Percentiles rank a stretch among this genome's conserved stretches.
Conservation (phyloP, 2,113 vertebrate genomes). For the Rousettus leschenaultii region DNA sequence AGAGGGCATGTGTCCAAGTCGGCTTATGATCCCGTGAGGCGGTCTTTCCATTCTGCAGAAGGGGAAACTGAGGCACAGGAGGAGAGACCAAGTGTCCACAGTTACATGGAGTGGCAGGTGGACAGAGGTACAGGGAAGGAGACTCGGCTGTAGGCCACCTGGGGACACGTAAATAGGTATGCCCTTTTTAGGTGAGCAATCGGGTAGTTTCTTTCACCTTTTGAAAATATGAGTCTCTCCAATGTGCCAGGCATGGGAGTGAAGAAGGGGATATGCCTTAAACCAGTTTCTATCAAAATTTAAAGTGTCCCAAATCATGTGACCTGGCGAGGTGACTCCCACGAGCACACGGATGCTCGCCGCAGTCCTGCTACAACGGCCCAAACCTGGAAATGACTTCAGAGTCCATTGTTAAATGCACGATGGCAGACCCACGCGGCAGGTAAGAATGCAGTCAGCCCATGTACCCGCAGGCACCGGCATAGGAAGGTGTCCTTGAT, state of each 20-base stretch:
- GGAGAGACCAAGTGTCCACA: neutral
- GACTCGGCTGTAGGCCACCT: neutral
- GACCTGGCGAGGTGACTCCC: neutral
- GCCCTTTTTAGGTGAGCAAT: neutral
- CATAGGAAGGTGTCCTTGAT: neutral
- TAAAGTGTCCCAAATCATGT: neutral
- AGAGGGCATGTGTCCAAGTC: accelerated
- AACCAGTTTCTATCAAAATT: neutral
- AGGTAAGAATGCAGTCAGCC: accelerated
- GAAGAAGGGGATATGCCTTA: neutral
- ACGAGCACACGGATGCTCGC: neutral
- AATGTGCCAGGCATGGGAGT: neutral
- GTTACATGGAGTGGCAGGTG: neutral
- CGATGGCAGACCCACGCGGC: accelerated
- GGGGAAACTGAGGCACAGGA: neutral
- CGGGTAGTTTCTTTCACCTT: neutral
- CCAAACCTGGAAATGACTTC: neutral
- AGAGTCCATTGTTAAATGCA: accelerated
- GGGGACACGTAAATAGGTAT: neutral
- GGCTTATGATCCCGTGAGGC: neutral
- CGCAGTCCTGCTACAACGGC: neutral
- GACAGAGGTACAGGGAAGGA: neutral
- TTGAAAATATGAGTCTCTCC: neutral
- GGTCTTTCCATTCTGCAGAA: neutral
- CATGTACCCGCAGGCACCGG: accelerated